Evolutionary conservation across 2,888 invertebrate genomes (phyloP).

Genomic region (Leistus spinibarbis): DNA sequence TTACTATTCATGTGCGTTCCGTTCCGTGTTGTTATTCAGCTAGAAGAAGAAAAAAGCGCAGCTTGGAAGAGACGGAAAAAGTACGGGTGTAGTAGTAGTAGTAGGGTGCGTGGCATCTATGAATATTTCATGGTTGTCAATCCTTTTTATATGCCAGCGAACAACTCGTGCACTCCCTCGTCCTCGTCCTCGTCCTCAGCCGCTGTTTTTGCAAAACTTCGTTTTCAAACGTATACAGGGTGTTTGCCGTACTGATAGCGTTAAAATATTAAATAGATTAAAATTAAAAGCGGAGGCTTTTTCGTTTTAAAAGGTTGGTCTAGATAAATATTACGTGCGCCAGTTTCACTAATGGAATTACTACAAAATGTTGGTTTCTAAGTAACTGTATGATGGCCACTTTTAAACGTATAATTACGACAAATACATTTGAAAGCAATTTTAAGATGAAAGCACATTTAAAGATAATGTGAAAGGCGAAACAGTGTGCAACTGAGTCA

Average conservation of each 20-base stretch:
- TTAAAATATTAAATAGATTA: constrained; percentile 7
- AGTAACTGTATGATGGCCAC: too few species aligned
- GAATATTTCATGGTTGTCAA: constrained; percentile 37
- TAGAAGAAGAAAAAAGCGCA: constrained; percentile 1
- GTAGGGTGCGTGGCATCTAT: background rate
- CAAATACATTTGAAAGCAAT: too few species aligned
- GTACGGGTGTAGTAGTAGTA: background rate
- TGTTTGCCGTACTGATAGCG: constrained; percentile 2
- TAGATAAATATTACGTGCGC: background rate
- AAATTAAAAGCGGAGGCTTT: constrained; percentile 5
- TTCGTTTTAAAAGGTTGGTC: background rate
- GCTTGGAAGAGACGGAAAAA: background rate
- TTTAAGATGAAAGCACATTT: too few species aligned
- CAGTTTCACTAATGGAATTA: background rate
- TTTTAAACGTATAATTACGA: too few species aligned
- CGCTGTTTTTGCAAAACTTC: background rate
- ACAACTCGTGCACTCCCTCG: constrained; percentile 2
- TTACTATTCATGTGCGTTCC: background rate
- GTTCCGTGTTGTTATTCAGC: background rate
- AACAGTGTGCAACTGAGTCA: too few species aligned
- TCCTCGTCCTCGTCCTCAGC: too few species aligned
- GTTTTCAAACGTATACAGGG: background rate
- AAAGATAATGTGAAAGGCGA: too few species aligned
- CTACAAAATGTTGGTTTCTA: background rate
- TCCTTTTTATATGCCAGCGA: constrained; percentile 28